Evolutionary conservation across 2,113 vertebrate genomes (phyloP).

Genomic region (Agapornis roseicollis): DNA sequence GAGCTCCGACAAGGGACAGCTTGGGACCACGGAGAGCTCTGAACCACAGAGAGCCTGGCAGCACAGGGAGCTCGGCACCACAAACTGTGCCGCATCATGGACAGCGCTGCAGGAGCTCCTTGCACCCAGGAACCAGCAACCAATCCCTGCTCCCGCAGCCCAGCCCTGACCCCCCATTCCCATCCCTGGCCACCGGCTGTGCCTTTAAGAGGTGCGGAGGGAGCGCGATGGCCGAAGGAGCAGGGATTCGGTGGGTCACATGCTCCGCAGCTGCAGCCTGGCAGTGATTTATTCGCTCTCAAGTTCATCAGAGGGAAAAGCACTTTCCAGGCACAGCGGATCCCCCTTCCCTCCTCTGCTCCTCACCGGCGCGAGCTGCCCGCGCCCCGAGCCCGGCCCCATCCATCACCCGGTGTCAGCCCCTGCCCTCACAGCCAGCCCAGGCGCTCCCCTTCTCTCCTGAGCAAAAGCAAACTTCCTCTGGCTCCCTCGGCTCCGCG

Average conservation of each 20-base stretch:
- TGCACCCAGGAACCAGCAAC: no score
- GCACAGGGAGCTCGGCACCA: background rate
- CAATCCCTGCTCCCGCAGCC: background rate
- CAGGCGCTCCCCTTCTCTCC: constrained; percentile 36
- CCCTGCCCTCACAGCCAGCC: constrained; percentile 20
- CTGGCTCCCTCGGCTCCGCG: background rate
- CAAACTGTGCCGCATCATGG: fast-evolving
- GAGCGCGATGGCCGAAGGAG: background rate
- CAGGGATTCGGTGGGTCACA: constrained; percentile 54
- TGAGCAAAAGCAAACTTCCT: constrained; percentile 63
- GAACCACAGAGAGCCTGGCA: no score
- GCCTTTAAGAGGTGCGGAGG: constrained; percentile 29
- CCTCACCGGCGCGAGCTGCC: background rate
- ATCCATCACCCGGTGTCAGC: constrained; percentile 44
- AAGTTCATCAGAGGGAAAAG: constrained; percentile 60
- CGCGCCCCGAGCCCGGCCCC: background rate
- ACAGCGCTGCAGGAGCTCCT: background rate
- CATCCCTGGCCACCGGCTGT: background rate
- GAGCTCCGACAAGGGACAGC: background rate
- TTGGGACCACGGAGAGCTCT: background rate
- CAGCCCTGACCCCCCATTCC: background rate
- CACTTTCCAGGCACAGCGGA: constrained; percentile 19
- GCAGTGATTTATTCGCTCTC: constrained; percentile 63
- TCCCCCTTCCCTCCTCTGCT: background rate
- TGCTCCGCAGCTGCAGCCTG: constrained; percentile 56